Evolutionary conservation across 1,140 invertebrate species (phyloP).

Genomic region (Nymphalis io): DNA sequence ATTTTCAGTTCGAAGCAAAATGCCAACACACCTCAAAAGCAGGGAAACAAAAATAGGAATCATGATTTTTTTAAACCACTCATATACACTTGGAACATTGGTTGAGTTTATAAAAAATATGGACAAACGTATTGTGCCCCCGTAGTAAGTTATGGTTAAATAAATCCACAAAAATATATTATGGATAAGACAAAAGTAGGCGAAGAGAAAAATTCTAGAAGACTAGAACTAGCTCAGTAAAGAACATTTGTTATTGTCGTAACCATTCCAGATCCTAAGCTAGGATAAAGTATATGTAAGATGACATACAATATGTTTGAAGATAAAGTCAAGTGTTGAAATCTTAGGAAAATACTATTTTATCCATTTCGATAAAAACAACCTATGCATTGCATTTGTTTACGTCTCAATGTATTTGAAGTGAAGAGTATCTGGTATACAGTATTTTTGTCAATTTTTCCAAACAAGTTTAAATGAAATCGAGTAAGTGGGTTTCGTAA

Average conservation of each 20-base stretch:
- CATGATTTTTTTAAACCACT: no score
- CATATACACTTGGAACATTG: no score
- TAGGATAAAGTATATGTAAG: constrained; percentile 4
- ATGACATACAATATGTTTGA: constrained; percentile 3
- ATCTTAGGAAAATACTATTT: constrained; percentile 6
- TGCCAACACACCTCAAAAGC: no score
- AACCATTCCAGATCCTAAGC: constrained; percentile 3
- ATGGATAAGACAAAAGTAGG: neutral
- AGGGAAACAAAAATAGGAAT: no score
- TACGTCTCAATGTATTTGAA: neutral
- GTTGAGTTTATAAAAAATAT: no score
- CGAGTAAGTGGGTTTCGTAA: constrained; percentile 15
- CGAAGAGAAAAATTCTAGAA: neutral
- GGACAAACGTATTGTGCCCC: no score
- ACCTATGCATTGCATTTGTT: neutral
- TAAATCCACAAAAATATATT: neutral
- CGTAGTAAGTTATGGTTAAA: no score
- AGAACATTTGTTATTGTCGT: constrained; percentile 7
- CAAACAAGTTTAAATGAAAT: constrained; percentile 23
- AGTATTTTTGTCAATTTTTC: constrained; percentile 12
- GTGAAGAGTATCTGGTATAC: neutral
- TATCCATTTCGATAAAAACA: neutral
- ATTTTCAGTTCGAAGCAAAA: no score
- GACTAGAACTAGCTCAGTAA: neutral
- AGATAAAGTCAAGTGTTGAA: constrained; percentile 9